Evolutionary conservation across 2,797 vertebrate genomes (phyloP).

Genomic region (Anguilla pacifica): DNA sequence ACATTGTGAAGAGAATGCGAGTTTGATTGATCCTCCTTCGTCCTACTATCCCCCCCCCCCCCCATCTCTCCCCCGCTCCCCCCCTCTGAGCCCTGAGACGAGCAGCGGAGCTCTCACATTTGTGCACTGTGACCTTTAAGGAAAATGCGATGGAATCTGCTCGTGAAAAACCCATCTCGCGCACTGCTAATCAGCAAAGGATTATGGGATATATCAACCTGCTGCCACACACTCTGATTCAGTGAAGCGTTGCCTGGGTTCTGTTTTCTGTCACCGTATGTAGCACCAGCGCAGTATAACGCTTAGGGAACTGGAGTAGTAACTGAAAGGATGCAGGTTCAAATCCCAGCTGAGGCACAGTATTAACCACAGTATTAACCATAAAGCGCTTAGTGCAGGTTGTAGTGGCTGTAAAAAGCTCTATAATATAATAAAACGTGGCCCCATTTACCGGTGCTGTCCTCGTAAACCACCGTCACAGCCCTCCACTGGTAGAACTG

Average conservation of each 20-base stretch:
- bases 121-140: conserved; percentile 24
- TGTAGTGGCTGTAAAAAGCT: no score
- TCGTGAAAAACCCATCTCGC: background rate
- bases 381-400: no score
- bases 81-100: background rate
- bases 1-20: background rate
- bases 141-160: background rate
- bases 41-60: background rate
- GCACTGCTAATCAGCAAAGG: background rate
- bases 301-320: background rate
- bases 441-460: conserved; percentile 79
- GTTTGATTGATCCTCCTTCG: conserved; percentile 19
- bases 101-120: background rate
- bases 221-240: background rate
- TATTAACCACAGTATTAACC: no score
- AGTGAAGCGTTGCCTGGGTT: background rate
- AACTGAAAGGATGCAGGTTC: background rate
- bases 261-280: conserved; percentile 19
- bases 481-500: conserved; percentile 92
- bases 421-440: background rate
- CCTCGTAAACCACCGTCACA: conserved; percentile 92
- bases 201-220: conserved; percentile 11
- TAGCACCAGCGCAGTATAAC: background rate
- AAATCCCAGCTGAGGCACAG: background rate
- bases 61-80: background rate